Conservation (phyloP, 2,888 invertebrate genomes). For the Drosophila sordidula region DNA sequence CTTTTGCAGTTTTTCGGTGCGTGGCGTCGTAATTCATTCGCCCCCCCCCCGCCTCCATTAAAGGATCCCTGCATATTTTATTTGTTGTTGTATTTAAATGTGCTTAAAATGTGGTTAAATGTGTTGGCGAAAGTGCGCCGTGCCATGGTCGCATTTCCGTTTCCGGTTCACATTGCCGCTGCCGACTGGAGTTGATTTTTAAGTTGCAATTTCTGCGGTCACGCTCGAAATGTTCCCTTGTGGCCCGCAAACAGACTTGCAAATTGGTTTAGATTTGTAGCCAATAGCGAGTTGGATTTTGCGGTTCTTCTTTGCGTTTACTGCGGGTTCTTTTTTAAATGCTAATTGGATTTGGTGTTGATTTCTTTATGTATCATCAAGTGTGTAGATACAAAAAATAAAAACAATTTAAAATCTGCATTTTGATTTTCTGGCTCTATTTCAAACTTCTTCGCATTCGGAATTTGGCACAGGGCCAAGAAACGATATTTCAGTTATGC, state of each 20-base stretch:
- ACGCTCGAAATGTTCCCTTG: constrained; percentile 18
- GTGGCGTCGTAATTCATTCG: constrained; percentile 67
- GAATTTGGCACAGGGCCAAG: too few species aligned
- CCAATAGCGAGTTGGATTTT: constrained; percentile 30
- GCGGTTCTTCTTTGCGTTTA: constrained; percentile 6
- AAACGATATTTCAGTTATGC: too few species aligned
- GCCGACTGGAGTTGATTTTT: constrained; percentile 49
- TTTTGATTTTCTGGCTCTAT: too few species aligned
- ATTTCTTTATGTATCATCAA: neutral
- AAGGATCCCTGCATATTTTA: constrained; percentile 43
- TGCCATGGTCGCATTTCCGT: constrained; percentile 43
- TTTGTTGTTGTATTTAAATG: constrained; percentile 68
- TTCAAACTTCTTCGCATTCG: too few species aligned
- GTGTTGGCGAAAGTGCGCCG: constrained; percentile 46
- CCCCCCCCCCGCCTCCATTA: constrained; percentile 43
- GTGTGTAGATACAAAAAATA: too few species aligned
- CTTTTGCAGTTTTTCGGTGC: constrained; percentile 51
- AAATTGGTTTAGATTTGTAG: constrained; percentile 44
- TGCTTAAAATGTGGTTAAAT: constrained; percentile 70
- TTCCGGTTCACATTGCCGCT: constrained; percentile 25
- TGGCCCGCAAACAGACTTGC: constrained; percentile 22
- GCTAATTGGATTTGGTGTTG: constrained; percentile 13
- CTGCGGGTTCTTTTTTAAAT: constrained; percentile 2
- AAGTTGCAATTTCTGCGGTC: constrained; percentile 51
- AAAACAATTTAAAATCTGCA: too few species aligned